Base-by-base conservation (phyloP, 2,113 vertebrate genomes). In the Sander lucioperca region DNA sequence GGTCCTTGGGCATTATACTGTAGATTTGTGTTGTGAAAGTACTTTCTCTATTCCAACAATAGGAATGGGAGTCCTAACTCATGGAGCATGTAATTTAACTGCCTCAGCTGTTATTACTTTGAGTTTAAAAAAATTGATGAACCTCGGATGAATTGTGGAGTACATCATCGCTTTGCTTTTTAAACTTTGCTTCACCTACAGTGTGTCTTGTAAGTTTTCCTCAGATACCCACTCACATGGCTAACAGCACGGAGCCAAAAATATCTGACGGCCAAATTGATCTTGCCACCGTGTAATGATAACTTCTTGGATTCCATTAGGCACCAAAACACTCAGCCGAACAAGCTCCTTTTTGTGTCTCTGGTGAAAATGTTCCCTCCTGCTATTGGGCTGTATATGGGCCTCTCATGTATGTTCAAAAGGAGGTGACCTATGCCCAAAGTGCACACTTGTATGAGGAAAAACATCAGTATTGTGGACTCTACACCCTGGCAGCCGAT, bases 61-160 rank as follows among this genome's bases (percentile, higher is more conserved):
- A 36, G 74, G 58, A 82, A 72, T 1, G 51, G 43, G 67, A 66
- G 57, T 21, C n/a, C 77, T 71, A 61, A 63, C 75, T 78, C n/a
- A 13, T 56, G 62, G 69, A 77, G 75, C 78, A 66, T 86, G 84
- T 63, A 67, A 82, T 88, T 80, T 63, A 59, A 63, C 61, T 57
- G 57, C 54, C 65, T 77, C 39, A 18, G 74, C 50, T 80, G 77
- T 75, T 74, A 73, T 33, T 16, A 21, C 75, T 56, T 18, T 50
- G 57, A 64, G 57, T 50, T 72, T 70, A 13, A 71, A 54, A 39
- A 76, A 51, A 65, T 33, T 18, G 54, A 79, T 69, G 64, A 79
- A 66, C 45, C 11, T 23, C n/a, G 43, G 21, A 67, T 67, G 43
- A 80, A 53, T 6, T 8, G 8, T 48, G 33, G 30, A 36, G 3